Base-by-base conservation (phyloP, 1,140 invertebrate genomes). In the Drosophila arizonae region DNA sequence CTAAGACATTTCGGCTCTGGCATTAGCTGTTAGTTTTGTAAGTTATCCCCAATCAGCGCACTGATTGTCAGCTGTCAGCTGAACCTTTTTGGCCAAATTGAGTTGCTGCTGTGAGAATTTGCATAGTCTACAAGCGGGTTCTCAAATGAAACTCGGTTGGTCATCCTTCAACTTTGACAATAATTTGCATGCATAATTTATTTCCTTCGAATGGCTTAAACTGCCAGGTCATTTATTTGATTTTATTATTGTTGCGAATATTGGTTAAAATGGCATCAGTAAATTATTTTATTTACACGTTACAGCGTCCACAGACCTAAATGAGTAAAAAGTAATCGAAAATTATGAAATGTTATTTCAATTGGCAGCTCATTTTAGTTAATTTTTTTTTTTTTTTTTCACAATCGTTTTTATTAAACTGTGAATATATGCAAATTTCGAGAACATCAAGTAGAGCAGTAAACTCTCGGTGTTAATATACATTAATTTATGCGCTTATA, bases 261-360 rank as follows among this genome's bases (percentile, higher is more conserved):
- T 60, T 46, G 55, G n/a, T n/a, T 24, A 26, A 15, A 55, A 60
- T 81, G 67, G 61, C 69, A 43, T 33, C 50, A 51, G 58, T 39
- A 39, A 74, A 55, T 77, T 72, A 56, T 65, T 73, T 39, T 3
- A 69, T 77, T 67, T 72, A 39, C 69, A 58, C 36, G 45, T 71
- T 8, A 30, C 15, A 46, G 15, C 62, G 50, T 66, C 51, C 68
- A 63, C 64, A 64, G 33, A 13, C 11, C 30, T 17, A 30, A 17
- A 17, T 21, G 55, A 43, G 55, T n/a, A 24, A 63, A 56, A 54
- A 58, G 77, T 81, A 85, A 85, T 85, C 51, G 66, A 72, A 69
- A 86, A 69, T 81, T 65, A 86, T 81, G 66, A 81, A 71, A 72
- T 68, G 69, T 70, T 41, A 45, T 45, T 61, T 60, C 28, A 67